Conservation (phyloP, 1,140 invertebrate species). For the Phymastichus coffea region DNA sequence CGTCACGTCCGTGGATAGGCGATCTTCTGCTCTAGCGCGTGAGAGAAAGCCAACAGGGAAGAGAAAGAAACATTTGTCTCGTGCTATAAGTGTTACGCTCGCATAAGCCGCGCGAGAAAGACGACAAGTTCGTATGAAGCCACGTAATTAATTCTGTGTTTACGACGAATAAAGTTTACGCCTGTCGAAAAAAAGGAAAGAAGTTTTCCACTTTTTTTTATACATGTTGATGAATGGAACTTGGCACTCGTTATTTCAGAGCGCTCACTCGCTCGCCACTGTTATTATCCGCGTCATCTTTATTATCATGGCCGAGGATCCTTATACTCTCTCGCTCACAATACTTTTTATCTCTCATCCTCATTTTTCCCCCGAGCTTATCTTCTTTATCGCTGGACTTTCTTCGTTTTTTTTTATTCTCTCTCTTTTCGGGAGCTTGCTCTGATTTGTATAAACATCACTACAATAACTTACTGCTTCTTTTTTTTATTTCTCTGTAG, state of each 20-base stretch:
- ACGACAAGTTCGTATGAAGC: too few species aligned
- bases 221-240: slow-evolving; percentile 26
- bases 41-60: slow-evolving; percentile 1
- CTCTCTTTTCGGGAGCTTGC: too few species aligned
- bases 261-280: slow-evolving; percentile 1
- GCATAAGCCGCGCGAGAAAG: slow-evolving; percentile 12
- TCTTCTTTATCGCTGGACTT: slow-evolving; percentile 8
- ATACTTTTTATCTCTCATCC: slow-evolving; percentile 18
- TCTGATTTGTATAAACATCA: too few species aligned
- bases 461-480: too few species aligned
- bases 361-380: slow-evolving; percentile 16
- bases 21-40: not conserved
- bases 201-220: slow-evolving; percentile 15
- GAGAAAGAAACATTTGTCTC: slow-evolving; percentile 16
- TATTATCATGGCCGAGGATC: slow-evolving; percentile 22
- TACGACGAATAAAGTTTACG: too few species aligned
- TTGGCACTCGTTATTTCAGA: slow-evolving; percentile 27
- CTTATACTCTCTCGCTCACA: slow-evolving; percentile 1
- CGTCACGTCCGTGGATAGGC: not conserved
- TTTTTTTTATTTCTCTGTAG: too few species aligned
- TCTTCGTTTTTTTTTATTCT: too few species aligned
- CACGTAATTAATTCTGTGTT: too few species aligned
- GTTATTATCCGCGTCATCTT: slow-evolving; percentile 27
- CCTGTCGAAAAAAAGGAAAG: too few species aligned
- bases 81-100: slow-evolving; percentile 14